These are phyloP conservation scores for Phyllotis vaccarum DNA, from an alignment of 2,797 vertebrate species.

Conservation along the genomic window DNA sequence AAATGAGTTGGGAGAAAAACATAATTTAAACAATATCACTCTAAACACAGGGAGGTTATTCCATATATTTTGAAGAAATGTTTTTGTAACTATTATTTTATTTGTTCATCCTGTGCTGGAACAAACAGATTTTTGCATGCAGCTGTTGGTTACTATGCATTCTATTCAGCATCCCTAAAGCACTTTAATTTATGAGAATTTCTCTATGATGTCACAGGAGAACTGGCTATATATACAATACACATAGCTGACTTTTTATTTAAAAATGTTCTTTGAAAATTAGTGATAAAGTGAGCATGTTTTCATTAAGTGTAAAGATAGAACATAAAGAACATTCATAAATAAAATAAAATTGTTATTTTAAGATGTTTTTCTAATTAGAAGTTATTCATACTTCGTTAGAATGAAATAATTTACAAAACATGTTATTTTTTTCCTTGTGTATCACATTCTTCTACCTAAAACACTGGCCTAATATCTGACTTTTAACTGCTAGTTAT, in stretches of 20 bases:
- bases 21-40: not conserved
- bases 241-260: not conserved
- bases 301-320: not conserved
- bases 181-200: not conserved
- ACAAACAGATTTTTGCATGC: not conserved
- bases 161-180: not conserved
- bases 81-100: not conserved
- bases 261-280: not conserved
- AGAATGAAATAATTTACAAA: constrained; percentile 52
- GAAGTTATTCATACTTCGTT: constrained; percentile 69
- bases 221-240: not conserved
- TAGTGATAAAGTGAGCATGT: not conserved
- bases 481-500: constrained; percentile 45
- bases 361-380: not conserved
- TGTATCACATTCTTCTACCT: not conserved
- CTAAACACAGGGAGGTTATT: not conserved
- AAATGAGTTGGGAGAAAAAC: not conserved
- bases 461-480: constrained; percentile 49
- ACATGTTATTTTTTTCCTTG: not conserved
- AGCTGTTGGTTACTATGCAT: not conserved
- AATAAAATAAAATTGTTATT: constrained; percentile 42
- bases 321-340: not conserved
- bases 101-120: not conserved
- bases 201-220: not conserved
- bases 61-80: not conserved